phyloP scores from a whole-genome alignment of 2,113 vertebrate species.

The Mustelus asterias region DNA sequence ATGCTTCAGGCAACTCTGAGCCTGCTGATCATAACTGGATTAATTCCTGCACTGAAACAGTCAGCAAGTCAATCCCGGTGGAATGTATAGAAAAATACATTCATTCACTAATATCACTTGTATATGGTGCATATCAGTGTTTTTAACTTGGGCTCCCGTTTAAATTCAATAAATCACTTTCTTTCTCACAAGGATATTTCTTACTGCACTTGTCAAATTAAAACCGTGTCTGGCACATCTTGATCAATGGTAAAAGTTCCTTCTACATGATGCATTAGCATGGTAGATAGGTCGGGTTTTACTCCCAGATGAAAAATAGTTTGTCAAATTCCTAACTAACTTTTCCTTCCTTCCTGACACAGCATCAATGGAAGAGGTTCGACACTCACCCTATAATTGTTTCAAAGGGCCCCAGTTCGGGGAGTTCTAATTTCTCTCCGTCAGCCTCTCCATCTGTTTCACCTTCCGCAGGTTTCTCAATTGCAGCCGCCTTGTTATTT shows the following conservation, averaged over 20 bases:
- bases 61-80: neutral
- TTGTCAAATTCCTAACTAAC: neutral
- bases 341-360: neutral
- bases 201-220: neutral
- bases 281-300: neutral
- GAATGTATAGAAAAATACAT: neutral
- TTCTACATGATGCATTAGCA: neutral
- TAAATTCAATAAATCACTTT: neutral
- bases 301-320: neutral
- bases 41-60: neutral
- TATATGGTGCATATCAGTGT: neutral
- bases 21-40: neutral
- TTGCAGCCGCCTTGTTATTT: no score
- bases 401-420: conserved; percentile 23
- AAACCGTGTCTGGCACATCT: neutral
- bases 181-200: neutral
- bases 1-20: neutral
- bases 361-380: neutral
- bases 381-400: conserved; percentile 8
- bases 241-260: neutral
- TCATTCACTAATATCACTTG: neutral
- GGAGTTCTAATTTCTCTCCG: neutral
- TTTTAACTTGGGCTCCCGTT: neutral
- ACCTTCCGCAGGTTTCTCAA: neutral
- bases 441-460: neutral